phyloP scores from a whole-genome alignment of 1,140 invertebrate species.

The Hylyphantes graminicola region DNA sequence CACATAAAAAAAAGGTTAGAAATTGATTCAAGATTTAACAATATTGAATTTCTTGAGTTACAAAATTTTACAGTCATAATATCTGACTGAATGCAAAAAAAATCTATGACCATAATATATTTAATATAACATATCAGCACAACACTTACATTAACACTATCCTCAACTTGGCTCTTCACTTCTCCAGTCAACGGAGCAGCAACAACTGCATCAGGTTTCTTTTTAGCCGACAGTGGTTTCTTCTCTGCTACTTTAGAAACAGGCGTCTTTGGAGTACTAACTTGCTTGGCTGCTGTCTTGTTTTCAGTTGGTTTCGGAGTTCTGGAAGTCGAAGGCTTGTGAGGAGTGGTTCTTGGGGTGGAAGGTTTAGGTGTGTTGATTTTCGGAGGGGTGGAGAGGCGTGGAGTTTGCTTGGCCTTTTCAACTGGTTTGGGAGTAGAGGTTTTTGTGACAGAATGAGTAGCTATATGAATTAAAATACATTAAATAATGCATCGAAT shows the following conservation, averaged over 20 bases:
- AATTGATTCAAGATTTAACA: no score
- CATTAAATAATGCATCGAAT: neutral
- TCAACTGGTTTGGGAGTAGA: conserved; percentile 27
- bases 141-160: conserved; percentile 15
- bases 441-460: neutral
- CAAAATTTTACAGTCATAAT: no score
- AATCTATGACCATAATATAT: neutral
- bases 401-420: conserved; percentile 8
- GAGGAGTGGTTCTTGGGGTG: neutral
- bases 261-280: neutral
- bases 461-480: conserved; percentile 15
- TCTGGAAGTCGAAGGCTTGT: conserved; percentile 5
- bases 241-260: conserved; percentile 15
- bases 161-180: neutral
- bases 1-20: no score
- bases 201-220: conserved; percentile 36
- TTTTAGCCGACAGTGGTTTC: conserved; percentile 27
- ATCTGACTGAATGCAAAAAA: neutral
- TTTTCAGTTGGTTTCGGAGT: conserved; percentile 7
- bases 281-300: neutral
- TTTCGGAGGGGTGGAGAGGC: neutral
- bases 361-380: neutral
- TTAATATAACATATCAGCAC: neutral
- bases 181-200: neutral
- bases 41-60: no score